These are phyloP conservation scores for Zosterops pallidus DNA, from an alignment of 2,113 vertebrate species.

Conservation along the genomic window DNA sequence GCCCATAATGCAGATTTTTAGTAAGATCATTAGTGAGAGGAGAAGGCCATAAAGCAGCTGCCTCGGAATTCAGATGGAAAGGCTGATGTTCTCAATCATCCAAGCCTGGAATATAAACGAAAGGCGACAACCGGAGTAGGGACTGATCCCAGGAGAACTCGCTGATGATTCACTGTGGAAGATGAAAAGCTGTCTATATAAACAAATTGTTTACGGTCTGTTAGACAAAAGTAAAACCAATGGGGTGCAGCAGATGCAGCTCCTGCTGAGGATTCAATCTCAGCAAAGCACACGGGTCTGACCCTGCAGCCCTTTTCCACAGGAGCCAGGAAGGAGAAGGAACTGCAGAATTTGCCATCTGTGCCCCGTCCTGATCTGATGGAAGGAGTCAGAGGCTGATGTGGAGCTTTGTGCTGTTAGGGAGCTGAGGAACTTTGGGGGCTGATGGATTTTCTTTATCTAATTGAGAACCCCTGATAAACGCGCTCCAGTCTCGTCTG, in stretches of 20 bases:
- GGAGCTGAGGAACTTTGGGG: neutral
- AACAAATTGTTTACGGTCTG: constrained; percentile 68
- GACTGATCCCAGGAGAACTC: constrained; percentile 48
- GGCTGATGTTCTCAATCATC: constrained; percentile 33
- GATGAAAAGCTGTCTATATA: constrained; percentile 58
- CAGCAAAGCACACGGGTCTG: neutral
- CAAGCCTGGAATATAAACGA: constrained; percentile 25
- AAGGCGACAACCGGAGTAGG: constrained; percentile 9
- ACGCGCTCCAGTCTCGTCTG: accelerated
- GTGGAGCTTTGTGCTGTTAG: neutral
- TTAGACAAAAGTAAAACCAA: constrained; percentile 46
- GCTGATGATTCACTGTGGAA: constrained; percentile 12
- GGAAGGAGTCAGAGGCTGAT: neutral
- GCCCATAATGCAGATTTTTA: constrained; percentile 1
- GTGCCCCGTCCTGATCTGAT: neutral
- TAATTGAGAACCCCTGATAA: neutral
- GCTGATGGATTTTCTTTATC: neutral
- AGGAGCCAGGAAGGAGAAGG: neutral
- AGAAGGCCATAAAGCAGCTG: constrained; percentile 35
- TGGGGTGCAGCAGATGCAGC: constrained; percentile 33
- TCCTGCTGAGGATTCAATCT: constrained; percentile 51
- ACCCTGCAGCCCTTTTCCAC: neutral
- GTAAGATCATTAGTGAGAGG: neutral
- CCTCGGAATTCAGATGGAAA: neutral
- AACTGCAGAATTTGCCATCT: neutral